Base-by-base conservation (phyloP, 1,140 invertebrate species). In the Atta colombica region DNA sequence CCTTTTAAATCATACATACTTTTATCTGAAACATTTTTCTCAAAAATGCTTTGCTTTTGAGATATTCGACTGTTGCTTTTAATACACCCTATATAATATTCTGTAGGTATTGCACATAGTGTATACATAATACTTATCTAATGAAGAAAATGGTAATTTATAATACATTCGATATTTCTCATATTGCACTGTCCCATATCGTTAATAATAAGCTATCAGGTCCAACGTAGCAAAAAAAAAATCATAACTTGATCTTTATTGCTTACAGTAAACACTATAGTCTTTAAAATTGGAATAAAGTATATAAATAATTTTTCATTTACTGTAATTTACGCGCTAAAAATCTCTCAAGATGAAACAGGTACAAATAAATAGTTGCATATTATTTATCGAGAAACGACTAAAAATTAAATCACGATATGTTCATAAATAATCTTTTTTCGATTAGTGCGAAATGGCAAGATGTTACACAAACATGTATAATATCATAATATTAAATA, bases 131-230 rank as follows among this genome's bases (percentile, higher is more conserved):
- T 61, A 53, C 60, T 49, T 66, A 51, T 18, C 72, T 35, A 90
- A 51, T 0, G 18, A 66, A 25, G 84, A 66, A 81, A 81, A 21
- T 80, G 77, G 25, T 81, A 39, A n/a, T 69, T 81, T 28, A 71
- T 81, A 81, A 72, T 21, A 81, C 65, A 81, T 72, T 81, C 31
- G 31, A 16, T 51, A 81, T 63, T 49, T 28, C n/a, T 51, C 25
- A 63, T 86, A 91, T 91, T 91, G 88, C 89, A 89, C 85, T 89
- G 71, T 31, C 71, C 78, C 89, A 51, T 75, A 77, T 81, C 12
- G 8, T 63, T 77, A 77, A 60, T 74, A 71, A 31, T 71, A 77
- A 80, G 21, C 77, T 63, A 85, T 90, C 89, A 91, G 87, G 85
- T 91, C 58, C 80, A 81, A n/a, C 53, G 75, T 91, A 91, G 80